phyloP scores from a whole-genome alignment of 2,888 invertebrate species.

The Amphipoea lucens region DNA sequence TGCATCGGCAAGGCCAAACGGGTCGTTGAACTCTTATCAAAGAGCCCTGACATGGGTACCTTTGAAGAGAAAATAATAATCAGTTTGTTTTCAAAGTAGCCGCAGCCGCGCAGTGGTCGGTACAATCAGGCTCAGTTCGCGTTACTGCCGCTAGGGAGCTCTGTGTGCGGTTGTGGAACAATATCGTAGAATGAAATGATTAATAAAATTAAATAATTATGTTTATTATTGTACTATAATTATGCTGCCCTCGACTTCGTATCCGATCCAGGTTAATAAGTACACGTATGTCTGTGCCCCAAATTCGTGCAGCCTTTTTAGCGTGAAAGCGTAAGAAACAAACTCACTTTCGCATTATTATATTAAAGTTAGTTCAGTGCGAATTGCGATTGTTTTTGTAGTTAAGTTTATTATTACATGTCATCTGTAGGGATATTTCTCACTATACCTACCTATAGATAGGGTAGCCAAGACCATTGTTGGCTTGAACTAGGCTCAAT shows the following conservation, averaged over 20 bases:
- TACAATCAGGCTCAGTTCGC: constrained; percentile 7
- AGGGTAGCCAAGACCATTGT: no score
- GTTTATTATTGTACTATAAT: not conserved
- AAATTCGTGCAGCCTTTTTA: not conserved
- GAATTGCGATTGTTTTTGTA: not conserved
- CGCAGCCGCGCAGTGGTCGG: no score
- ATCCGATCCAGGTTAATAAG: not conserved
- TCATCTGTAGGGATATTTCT: not conserved
- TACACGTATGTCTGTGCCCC: not conserved
- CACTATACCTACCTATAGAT: no score
- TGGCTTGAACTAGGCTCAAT: not conserved
- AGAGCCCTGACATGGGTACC: not conserved
- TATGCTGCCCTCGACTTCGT: not conserved
- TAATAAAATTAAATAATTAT: not conserved
- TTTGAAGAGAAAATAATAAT: not conserved
- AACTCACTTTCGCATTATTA: not conserved
- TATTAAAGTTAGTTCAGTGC: not conserved
- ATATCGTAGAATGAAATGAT: constrained; percentile 11
- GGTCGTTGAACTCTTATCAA: not conserved
- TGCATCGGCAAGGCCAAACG: not conserved
- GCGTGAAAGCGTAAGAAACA: not conserved
- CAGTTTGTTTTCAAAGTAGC: not conserved
- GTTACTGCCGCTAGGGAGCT: constrained; percentile 4
- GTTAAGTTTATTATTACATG: not conserved
- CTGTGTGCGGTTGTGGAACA: not conserved